Base-by-base conservation (phyloP, 1,140 invertebrate species). In the Drosophila bipectinata region DNA sequence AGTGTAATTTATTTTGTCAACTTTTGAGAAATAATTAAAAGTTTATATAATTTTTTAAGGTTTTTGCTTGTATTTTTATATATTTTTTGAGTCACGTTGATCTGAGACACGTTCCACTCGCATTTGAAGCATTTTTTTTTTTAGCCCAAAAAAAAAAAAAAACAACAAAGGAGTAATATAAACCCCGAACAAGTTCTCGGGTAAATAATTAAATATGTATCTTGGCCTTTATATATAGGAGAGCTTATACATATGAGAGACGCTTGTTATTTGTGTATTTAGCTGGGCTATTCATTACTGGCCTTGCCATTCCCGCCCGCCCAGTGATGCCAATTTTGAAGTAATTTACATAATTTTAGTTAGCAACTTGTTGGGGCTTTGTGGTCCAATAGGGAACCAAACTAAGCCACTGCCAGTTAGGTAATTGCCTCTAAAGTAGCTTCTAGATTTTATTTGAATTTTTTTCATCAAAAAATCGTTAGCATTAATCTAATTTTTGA, bases 101-200 rank as follows among this genome's bases (percentile, higher is more conserved):
- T 57, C 69, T 41, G 28, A 60, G 53, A 72, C 69, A 72, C 55
- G 66, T 72, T 72, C 69, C 67, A 72, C 67, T 57, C 68, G 66
- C 66, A 37, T 73, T 49, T 52, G 45, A 62, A 63, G 63, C 26
- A 6, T 28, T 26, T 26, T 73, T 15, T 15, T 73, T 73, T 37
- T 41, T 32, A 54, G 57, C 15, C 47, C 60, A 12, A 58, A 52
- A 74, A 72, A 56, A 44, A 15, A 72, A 72, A 41, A 68, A 55
- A 57, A 60, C 53, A 64, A 32, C 47, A 28, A 61, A 58, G 66
- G 61, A 73, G 61, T 60, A 76, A 84, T 59, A 58, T 82, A 78
- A 87, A 58, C 28, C 45, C 45, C 30, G 60, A 85, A 85, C 82
- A 87, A 85, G 82, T 85, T 85, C 78, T 87, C 78, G 68, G 62